These are phyloP conservation scores for Nezara viridula DNA, from an alignment of 2,888 invertebrate genomes.

Conservation along the genomic window DNA sequence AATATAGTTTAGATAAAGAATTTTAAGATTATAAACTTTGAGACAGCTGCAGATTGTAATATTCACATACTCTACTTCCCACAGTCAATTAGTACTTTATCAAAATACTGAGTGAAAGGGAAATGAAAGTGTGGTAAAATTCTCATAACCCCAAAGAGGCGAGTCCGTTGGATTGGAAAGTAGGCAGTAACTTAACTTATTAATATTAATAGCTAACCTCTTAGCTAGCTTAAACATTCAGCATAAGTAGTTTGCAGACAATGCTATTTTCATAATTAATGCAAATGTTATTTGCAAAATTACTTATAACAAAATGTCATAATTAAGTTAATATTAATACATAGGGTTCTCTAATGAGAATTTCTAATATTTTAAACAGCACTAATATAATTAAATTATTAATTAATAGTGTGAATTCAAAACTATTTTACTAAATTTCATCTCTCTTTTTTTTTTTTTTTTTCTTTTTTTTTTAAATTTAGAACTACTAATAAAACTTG, in stretches of 20 bases:
- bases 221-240: background rate
- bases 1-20: background rate
- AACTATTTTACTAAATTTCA: background rate
- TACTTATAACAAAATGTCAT: background rate
- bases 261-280: background rate
- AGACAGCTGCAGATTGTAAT: background rate
- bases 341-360: background rate
- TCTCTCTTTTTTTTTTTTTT: too few relatives aligned
- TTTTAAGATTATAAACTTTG: background rate
- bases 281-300: too few relatives aligned
- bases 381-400: background rate
- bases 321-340: too few relatives aligned
- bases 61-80: slow-evolving; percentile 1
- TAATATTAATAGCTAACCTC: background rate
- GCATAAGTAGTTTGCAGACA: too few relatives aligned
- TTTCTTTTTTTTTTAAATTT: too few relatives aligned
- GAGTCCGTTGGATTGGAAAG: background rate
- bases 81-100: background rate
- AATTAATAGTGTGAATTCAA: background rate
- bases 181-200: background rate
- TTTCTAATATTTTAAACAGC: background rate
- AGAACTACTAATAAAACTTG: too few relatives aligned
- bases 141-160: background rate
- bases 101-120: background rate
- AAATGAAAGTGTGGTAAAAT: slow-evolving; percentile 28